Base-by-base conservation (phyloP, 2,797 vertebrate genomes). In the Amniataba percoides region DNA sequence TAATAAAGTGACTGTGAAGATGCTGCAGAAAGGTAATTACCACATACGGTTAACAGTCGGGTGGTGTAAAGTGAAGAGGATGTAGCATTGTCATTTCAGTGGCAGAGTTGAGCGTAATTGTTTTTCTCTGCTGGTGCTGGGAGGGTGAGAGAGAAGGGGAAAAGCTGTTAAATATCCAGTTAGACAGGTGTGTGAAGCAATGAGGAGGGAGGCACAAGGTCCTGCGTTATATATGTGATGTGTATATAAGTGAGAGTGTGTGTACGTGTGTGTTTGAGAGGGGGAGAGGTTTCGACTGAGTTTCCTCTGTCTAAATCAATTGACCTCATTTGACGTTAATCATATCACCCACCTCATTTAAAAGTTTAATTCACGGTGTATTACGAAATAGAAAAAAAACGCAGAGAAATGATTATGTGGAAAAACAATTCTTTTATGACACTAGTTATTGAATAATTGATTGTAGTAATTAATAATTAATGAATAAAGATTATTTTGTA, bases 1-100 rank as follows among this genome's bases (percentile, higher is more conserved):
- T 93, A 94, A 95, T 95, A 93, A 94, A 95, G 92, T 93, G 89
- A 87, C 91, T 87, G 92, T 83, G 89, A 93, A 92, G 92, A 92
- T 88, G 87, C 84, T 70, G 89, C 83, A 81, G 85, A 88, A 93
- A 93, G 87, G 88, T 94, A 95, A 95, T 95, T 95, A 95, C 93
- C 89, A 86, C 92, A 89, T 89, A 92, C 65, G 80, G 87, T 90
- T 93, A 94, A 93, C 92, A 93, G 88, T 82, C 76, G 66, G 84
- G 71, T 84, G 80, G 87, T 89, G 88, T 81, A 87, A 91, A 88
- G 81, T 79, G 89, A 90, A 84, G 81, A 85, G 82, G 87, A 89
- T 89, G 88, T 88, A 58, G 78, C 72, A 84, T 91, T 92, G 90
- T 90, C 89, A 92, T 92, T 90, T 91, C 82, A 77, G 77, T 86